Evolutionary conservation across 2,113 vertebrate species (phyloP), one percentile per base, ranked within the genome.

Genomic region (Coptodon bakossiorum): DNA sequence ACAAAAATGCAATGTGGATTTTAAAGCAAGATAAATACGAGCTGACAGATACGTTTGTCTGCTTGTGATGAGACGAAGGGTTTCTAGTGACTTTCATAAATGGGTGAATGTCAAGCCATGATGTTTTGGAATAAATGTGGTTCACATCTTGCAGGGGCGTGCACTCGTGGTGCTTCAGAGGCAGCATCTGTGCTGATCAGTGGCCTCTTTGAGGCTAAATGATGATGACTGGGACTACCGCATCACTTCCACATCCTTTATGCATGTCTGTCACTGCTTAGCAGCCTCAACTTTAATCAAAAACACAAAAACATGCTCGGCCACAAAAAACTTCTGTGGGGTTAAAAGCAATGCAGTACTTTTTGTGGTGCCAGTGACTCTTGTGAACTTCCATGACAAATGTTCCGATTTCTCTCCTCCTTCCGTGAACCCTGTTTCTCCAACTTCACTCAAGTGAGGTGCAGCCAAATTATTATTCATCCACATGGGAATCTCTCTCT

Each of bases 301-400:
- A 94, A 93, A 90, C 68, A 54, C 43, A 59, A 81, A 57, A 82
- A 45, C 82, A 88, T 27, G 86, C 48, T 78, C 4, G 9, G 83
- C 78, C 68, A 81, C 84, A 81, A 38, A 31, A 45, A 48, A 24
- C 59, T 40, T 84, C 84, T 54, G 73, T 61, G 34, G 66, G 27
- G 71, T 88, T 78, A 85, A 82, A 86, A 84, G 80, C 52, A 73
- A 3, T 48, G 43, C 63, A 63, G 86, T 31, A 29, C 48, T 91
- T 91, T 91, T 56, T 82, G 90, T 82, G 90, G 88, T 81, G 54
- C 48, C 50, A 38, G 50, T 63, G 90, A 93, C 88, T 85, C 87
- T 85, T 89, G 79, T 92, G 91, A 87, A 92, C 89, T 63, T 88
- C 81, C 56, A 78, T 88, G 90, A 92, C 84, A 85, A 86, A 95